Base-by-base conservation (phyloP, 2,888 invertebrate genomes). In the Lasioglossum villosulum region DNA sequence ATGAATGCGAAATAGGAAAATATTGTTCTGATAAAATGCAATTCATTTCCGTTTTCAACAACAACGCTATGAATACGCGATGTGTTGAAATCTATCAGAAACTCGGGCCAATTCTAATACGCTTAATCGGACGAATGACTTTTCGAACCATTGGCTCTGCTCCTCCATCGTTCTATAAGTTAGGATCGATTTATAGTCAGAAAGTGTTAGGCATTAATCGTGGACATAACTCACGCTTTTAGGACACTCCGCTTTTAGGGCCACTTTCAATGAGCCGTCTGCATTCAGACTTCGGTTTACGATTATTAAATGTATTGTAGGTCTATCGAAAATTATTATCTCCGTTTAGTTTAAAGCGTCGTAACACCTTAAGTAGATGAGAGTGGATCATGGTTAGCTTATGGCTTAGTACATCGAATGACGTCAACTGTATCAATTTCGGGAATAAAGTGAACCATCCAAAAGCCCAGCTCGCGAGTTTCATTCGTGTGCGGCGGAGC, bases 211-310 rank as follows among this genome's bases (percentile, higher is more conserved):
- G 88, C 88, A 91, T 92, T 92, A 92, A 87, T 89, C 89, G 82
- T 76, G 86, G 88, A 81, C 89, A 91, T 92, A 91, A 93, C 90
- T 93, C 90, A 90, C 92, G 82, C n/a, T n/a, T n/a, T n/a, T n/a
- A n/a, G n/a, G 87, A 87, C 89, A 86, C 88, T 88, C 88, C 87
- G 84, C 85, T 84, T 82, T 82, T 72, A 88, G 87, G 87, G 89
- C 90, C 91, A 89, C 88, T 88, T 88, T 80, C 85, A 86, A 86
- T 85, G 86, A 84, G 85, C 78, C 79, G 79, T 80, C 89, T 76
- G 72, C 81, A 71, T 82, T 83, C 76, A 79, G 74, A 86, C 84
- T 83, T 59, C 75, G 71, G 75, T 75, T 56, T 84, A 86, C 81
- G 79, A 83, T 90, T 86, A 83, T 85, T 84, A 82, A 63, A 56